These are phyloP conservation scores for Reticulitermes speratus DNA, from an alignment of 1,140 invertebrate genomes.

Conservation along the genomic window DNA sequence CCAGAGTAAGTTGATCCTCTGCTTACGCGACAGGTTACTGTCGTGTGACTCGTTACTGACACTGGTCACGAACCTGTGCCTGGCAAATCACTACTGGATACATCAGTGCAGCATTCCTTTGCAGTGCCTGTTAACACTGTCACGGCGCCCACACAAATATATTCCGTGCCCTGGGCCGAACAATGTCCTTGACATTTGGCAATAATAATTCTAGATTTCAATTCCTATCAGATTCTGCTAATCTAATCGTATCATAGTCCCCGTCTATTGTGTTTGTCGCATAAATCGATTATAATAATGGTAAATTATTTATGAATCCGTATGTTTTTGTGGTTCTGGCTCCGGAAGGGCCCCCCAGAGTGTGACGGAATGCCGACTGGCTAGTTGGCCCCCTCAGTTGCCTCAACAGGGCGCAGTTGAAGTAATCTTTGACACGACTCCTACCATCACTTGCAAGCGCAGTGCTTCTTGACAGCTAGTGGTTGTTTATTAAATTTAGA, in stretches of 20 bases:
- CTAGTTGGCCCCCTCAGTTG: background rate
- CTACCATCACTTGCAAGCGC: background rate
- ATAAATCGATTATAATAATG: conserved; percentile 9
- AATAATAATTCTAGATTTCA: too few species aligned
- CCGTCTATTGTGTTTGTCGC: background rate
- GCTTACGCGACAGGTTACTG: too few species aligned
- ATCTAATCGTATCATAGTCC: background rate
- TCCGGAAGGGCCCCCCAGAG: background rate
- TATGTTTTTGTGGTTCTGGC: conserved; percentile 1
- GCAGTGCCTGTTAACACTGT: background rate
- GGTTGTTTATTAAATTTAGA: background rate
- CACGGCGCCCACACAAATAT: background rate
- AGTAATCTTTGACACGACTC: background rate
- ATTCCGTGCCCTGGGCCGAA: too few species aligned
- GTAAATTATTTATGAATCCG: conserved; percentile 12
- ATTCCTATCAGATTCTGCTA: background rate
- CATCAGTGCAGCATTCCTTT: background rate
- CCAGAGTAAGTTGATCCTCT: too few species aligned
- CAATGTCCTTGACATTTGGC: too few species aligned
- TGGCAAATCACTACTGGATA: background rate
- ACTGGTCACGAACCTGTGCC: background rate
- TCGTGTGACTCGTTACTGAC: background rate
- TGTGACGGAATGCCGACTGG: background rate
- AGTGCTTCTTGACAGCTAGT: background rate
- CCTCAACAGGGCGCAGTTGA: background rate